Base-by-base conservation (phyloP, 2,113 vertebrate genomes). In the Pipra filicauda region DNA sequence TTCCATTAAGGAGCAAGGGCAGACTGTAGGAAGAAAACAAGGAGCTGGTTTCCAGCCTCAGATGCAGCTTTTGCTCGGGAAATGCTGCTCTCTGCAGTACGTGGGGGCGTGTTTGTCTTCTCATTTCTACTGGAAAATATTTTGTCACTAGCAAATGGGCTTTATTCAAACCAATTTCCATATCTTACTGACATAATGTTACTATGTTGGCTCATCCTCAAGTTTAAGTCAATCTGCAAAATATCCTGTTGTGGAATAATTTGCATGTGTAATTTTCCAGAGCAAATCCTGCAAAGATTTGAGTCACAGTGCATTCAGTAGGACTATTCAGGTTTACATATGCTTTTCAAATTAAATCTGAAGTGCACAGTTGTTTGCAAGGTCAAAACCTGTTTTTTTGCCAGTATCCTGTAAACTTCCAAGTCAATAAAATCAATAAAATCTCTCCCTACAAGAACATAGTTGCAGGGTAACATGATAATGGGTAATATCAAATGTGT, bases 231-330 rank as follows among this genome's bases (percentile, higher is more conserved):
- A 91, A 70, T 86, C 70, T 73, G 70, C 52, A 93, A 77, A 92
- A 89, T 72, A 85, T 66, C 71, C 70, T 91, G 80, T 78, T 80
- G 67, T 59, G 48, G 80, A 81, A 77, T 83, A 83, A 95, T 97
- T 91, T 95, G 71, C 79, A 89, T 58, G 79, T 85, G 69, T 81
- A 92, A 82, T 95, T 92, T 93, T 85, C 76, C 86, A 81, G 49
- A 39, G 39, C 72, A 71, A 91, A 93, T 91, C 67, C 81, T 81
- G 75, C 46, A 61, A 83, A 78, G 74, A 91, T 94, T 70, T 62
- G 64, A 79, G 65, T 78, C 1, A 78, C 4, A 6, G 33, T 67
- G 85, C 77, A 85, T 88, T 85, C 81, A 70, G 54, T 4, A 35
- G 39, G 33, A 51, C 64, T 71, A 15, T 26, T 72, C 49, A 82